Evolutionary conservation across 2,113 vertebrate species (phyloP).

Genomic region (Chlorodrepanis virens): DNA sequence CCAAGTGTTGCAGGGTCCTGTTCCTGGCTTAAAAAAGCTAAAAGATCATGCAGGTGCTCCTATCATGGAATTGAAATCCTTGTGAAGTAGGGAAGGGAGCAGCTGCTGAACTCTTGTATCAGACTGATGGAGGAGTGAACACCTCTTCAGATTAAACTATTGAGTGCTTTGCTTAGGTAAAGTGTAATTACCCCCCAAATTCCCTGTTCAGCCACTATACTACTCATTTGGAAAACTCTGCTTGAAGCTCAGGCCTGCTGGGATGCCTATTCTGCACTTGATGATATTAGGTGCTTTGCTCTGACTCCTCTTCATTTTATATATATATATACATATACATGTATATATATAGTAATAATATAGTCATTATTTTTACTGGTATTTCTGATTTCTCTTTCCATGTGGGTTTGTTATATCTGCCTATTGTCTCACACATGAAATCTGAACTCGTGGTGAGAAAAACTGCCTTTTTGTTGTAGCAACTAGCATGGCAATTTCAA

Average conservation of each 20-base stretch:
- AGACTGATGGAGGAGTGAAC: not conserved
- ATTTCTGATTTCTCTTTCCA: not conserved
- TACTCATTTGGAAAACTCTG: not conserved
- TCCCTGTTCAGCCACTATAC: not conserved
- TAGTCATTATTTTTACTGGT: not conserved
- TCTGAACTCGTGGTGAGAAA: not conserved
- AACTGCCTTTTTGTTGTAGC: not conserved
- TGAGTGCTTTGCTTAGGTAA: not conserved
- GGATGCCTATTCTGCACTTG: not conserved
- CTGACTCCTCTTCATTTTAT: not conserved
- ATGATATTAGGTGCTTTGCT: not conserved
- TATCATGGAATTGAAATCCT: not conserved
- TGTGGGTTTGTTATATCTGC: not conserved
- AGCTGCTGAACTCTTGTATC: not conserved
- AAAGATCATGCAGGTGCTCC: not conserved
- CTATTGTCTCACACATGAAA: not conserved
- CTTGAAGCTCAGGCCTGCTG: not conserved
- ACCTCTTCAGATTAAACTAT: not conserved
- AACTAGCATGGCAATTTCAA: not conserved
- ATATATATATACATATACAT: too few species aligned
- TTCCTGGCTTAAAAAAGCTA: not conserved
- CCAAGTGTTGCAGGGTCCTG: not conserved
- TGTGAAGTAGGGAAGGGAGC: not conserved
- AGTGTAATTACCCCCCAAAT: not conserved
- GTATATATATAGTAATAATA: not conserved